Conservation (phyloP, 2,888 invertebrate species). For the Smittia sp. region DNA sequence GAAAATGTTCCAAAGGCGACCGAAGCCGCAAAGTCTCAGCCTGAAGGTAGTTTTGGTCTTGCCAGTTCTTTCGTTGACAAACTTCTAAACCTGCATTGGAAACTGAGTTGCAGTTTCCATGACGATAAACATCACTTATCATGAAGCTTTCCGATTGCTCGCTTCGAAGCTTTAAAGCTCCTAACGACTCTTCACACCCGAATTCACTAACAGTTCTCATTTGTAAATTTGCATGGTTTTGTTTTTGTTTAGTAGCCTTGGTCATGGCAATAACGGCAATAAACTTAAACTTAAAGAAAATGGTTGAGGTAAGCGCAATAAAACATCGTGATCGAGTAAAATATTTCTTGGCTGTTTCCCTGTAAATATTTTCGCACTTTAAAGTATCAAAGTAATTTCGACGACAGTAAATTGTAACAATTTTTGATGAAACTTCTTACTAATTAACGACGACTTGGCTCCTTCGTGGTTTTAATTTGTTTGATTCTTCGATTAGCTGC, state of each 20-base stretch:
- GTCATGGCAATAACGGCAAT: background rate
- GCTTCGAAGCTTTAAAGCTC: background rate
- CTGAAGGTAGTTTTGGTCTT: slow-evolving; percentile 5
- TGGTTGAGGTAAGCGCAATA: background rate
- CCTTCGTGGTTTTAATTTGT: too few species aligned
- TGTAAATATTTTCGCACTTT: background rate
- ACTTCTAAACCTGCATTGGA: background rate
- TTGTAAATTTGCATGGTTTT: background rate
- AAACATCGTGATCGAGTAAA: background rate
- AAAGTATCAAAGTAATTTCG: background rate
- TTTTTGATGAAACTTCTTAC: background rate
- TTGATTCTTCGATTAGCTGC: slow-evolving; percentile 56
- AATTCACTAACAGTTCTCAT: background rate
- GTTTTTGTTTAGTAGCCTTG: slow-evolving; percentile 15
- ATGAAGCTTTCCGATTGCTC: background rate
- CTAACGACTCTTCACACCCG: background rate
- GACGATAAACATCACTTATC: background rate
- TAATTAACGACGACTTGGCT: too few species aligned
- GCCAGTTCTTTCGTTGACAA: background rate
- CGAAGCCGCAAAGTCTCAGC: background rate
- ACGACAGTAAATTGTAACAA: background rate
- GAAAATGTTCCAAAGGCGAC: background rate
- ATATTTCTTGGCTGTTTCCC: background rate
- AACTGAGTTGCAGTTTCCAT: background rate
- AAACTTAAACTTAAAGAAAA: background rate